A percentile compares a stretch with the other conserved stretches of the same genome.
Conservation (phyloP, 2,888 invertebrate species). For the Taphrorychus bicolor region DNA sequence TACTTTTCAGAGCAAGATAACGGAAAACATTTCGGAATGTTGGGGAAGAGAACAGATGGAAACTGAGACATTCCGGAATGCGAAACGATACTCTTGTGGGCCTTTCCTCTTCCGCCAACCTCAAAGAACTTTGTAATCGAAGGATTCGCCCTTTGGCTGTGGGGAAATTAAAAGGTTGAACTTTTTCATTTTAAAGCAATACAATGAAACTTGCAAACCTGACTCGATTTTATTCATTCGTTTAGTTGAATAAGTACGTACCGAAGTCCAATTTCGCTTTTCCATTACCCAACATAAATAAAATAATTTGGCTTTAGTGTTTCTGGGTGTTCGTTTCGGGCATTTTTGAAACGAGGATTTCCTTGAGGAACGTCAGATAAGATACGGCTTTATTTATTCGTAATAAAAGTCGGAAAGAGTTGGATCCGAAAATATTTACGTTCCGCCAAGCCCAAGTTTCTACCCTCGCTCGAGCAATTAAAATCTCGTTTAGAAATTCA, state of each 20-base stretch:
- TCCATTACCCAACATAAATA: not conserved
- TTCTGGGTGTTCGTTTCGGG: not conserved
- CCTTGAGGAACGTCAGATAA: conserved; percentile 34
- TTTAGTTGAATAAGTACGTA: no score
- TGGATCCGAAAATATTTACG: conserved; percentile 32
- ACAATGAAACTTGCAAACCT: conserved; percentile 10
- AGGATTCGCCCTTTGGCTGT: conserved; percentile 12
- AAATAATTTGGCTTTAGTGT: not conserved
- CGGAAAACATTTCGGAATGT: not conserved
- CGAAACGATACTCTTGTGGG: conserved; percentile 15
- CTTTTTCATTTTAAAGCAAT: not conserved
- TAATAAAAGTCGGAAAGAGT: conserved; percentile 28
- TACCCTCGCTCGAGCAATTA: conserved; percentile 27
- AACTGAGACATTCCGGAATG: not conserved
- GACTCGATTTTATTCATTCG: no score
- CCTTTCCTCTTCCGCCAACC: conserved; percentile 15
- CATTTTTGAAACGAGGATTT: not conserved
- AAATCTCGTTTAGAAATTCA: conserved; percentile 23
- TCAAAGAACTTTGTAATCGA: conserved; percentile 17
- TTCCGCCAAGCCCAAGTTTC: conserved; percentile 19
- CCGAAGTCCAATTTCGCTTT: not conserved
- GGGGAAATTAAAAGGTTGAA: conserved; percentile 18
- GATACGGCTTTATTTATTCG: conserved; percentile 42
- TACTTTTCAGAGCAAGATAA: not conserved
- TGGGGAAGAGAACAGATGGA: conserved; percentile 5